Evolutionary conservation across 2,113 vertebrate genomes (phyloP).

Genomic region (Oncorhynchus mykiss): DNA sequence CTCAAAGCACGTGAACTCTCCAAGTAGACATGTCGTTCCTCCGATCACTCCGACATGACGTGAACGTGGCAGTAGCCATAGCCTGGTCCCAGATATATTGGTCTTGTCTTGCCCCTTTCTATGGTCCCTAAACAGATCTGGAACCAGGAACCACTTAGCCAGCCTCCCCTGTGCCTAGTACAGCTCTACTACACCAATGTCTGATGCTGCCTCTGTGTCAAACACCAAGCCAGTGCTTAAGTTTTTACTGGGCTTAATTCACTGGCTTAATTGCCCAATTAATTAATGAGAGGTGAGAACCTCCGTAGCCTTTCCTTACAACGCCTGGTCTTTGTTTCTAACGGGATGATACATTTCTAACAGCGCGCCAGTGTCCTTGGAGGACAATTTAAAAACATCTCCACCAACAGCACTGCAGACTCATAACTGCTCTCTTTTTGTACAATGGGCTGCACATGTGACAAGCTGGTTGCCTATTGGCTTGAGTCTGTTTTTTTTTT

Average conservation of each 20-base stretch:
- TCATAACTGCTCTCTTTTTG: too few species aligned
- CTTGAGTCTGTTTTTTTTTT: neutral
- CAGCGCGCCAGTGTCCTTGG: neutral
- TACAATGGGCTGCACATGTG: neutral
- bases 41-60: too few species aligned
- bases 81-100: neutral
- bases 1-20: too few species aligned
- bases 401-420: too few species aligned
- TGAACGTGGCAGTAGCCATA: too few species aligned
- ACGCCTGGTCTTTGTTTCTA: neutral
- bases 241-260: neutral
- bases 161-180: neutral
- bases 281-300: constrained; percentile 7
- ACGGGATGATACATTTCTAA: neutral
- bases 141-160: neutral
- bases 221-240: constrained; percentile 2
- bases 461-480: neutral
- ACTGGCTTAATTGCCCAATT: constrained; percentile 12
- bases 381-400: neutral
- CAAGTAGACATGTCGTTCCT: too few species aligned
- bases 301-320: constrained; percentile 4
- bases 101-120: too few species aligned
- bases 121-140: neutral
- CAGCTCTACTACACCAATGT: neutral
- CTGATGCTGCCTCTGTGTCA: constrained; percentile 9